Evolutionary conservation across 2,113 vertebrate genomes (phyloP).

Genomic region (Grus americana): DNA sequence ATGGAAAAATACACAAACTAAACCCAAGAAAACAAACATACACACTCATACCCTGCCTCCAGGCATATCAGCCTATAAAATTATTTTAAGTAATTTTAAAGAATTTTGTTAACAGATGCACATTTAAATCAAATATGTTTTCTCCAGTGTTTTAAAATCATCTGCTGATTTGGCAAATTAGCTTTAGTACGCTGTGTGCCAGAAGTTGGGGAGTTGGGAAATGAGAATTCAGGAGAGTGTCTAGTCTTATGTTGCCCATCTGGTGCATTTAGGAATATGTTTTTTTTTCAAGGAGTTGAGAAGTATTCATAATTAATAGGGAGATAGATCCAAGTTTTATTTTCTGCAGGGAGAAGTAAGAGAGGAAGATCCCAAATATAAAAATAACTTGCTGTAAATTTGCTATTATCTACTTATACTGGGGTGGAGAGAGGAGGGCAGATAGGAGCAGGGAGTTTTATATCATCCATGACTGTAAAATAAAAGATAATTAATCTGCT

Average conservation of each 20-base stretch:
- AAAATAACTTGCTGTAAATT: background rate
- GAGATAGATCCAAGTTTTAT: background rate
- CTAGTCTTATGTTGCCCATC: background rate
- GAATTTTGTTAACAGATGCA: background rate
- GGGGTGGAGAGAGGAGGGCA: accelerated
- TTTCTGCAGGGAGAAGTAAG: background rate
- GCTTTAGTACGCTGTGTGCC: background rate
- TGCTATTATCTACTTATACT: background rate
- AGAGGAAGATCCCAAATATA: background rate
- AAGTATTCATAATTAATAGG: background rate
- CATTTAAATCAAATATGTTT: conserved; percentile 1
- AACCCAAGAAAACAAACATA: background rate
- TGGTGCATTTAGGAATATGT: background rate
- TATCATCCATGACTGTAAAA: background rate
- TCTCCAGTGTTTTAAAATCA: background rate
- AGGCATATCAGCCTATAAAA: background rate
- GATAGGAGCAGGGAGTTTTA: background rate
- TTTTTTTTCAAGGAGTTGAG: background rate
- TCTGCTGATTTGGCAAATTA: conserved; percentile 8
- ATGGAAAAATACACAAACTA: background rate
- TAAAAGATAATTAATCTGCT: background rate
- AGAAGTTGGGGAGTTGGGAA: background rate
- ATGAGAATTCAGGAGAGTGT: background rate
- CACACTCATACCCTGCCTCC: accelerated
- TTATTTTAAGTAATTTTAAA: background rate